Evolutionary conservation across 2,113 vertebrate genomes (phyloP), one percentile per base, ranked within the genome.

Genomic region (Istiophorus platypterus): DNA sequence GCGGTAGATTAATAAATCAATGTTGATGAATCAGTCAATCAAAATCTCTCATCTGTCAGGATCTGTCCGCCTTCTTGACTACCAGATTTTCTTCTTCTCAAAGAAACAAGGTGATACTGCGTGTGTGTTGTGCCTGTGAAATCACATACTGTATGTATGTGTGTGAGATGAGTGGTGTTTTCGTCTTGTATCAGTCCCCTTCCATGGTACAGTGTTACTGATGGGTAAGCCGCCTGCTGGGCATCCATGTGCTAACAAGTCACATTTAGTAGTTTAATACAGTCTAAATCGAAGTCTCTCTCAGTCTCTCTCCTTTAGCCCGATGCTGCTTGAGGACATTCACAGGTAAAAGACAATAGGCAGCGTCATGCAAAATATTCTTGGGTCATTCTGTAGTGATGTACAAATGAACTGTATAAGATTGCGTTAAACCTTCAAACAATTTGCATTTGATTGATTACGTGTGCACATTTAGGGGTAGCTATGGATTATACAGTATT

Each of bases 201-300:
- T n/a, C 11, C 45, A n/a, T 47, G 52, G 31, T 31, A 52, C 72
- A 82, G 26, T 59, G 65, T 57, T 59, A 54, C 24, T 90, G 83
- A 84, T 85, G 85, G 83, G 84, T 78, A 31, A 85, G 69, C 64
- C 34, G 72, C 84, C 91, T 82, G 56, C 74, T 45, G 68, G 81
- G 67, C 42, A 49, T 73, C 69, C 57, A 69, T 81, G 83, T 86
- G 81, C 83, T 39, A 63, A 72, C 67, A 72, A 84, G 76, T 86
- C 90, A 80, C 74, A 89, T 76, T 70, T 70, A 51, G 45, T 90
- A 81, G 81, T 86, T 74, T 69, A 73, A 81, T 49, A 64, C 68
- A 72, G 61, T 72, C 69, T 76, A 7, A 70, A 70, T 14, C 58
- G 5, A 47, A 68, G 42, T 78, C 45, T 66, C 61, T 49, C 22